Evolutionary conservation across 2,797 vertebrate genomes (phyloP).

Genomic region (Clarias platycephalus): DNA sequence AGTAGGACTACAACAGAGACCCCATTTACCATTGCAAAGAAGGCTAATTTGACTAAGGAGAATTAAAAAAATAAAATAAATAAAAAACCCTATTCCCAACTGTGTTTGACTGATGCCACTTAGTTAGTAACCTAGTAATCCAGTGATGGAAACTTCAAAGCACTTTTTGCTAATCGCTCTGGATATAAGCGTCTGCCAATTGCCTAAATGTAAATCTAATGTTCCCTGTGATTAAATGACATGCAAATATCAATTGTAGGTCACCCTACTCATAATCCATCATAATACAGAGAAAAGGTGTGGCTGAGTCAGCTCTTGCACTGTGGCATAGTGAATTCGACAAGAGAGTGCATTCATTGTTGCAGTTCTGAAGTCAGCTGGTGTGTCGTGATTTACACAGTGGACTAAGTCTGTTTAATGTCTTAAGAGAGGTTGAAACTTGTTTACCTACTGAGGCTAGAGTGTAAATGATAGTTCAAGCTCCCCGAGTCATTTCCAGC

Average conservation of each 20-base stretch:
- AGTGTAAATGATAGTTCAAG: background rate
- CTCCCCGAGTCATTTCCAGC: background rate
- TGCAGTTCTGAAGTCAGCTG: background rate
- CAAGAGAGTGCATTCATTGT: background rate
- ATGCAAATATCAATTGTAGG: background rate
- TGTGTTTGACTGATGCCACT: no score
- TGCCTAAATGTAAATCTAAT: no score
- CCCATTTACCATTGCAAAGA: no score
- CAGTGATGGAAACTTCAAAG: no score
- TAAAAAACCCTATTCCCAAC: no score
- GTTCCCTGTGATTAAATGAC: background rate
- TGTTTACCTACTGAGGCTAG: background rate
- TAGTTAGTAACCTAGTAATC: no score
- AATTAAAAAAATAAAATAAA: no score
- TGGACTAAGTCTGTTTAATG: background rate
- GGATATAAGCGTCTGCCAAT: no score
- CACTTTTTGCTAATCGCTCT: no score
- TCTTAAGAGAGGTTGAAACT: no score
- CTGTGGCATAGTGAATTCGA: background rate
- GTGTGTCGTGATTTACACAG: background rate
- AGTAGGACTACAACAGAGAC: no score
- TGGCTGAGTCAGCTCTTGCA: background rate
- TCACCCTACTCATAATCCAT: background rate
- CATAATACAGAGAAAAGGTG: background rate
- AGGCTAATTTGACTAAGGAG: no score